phyloP scores from a whole-genome alignment of 2,888 invertebrate species.

The Isoperla grammatica region DNA sequence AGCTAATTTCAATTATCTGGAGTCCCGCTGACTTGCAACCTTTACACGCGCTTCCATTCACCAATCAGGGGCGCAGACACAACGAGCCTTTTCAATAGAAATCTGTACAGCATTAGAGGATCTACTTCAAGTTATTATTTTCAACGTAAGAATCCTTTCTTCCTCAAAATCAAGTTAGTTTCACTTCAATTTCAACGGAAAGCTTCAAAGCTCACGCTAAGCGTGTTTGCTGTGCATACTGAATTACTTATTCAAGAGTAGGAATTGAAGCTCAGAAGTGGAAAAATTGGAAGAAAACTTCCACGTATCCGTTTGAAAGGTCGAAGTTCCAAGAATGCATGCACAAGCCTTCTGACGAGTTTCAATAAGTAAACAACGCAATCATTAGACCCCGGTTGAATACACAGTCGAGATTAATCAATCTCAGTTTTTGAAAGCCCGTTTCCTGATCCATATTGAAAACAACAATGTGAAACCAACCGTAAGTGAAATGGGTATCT shows the following conservation, averaged over 20 bases:
- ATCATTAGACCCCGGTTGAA: not conserved
- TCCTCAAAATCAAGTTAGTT: too few relatives aligned
- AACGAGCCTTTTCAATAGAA: too few relatives aligned
- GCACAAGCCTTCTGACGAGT: not conserved
- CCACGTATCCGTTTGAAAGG: not conserved
- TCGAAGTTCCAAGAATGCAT: not conserved
- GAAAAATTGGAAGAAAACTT: not conserved
- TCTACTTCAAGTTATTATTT: too few relatives aligned
- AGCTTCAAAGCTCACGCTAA: too few relatives aligned
- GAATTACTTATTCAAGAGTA: slow-evolving; percentile 9
- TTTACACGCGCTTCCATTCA: too few relatives aligned
- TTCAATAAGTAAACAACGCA: not conserved
- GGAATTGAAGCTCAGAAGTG: slow-evolving; percentile 5
- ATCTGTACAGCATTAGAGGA: too few relatives aligned
- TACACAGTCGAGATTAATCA: not conserved
- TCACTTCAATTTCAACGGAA: too few relatives aligned
- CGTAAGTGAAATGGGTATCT: slow-evolving; percentile 27
- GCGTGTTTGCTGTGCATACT: not conserved
- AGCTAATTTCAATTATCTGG: too few relatives aligned
- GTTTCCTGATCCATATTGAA: not conserved
- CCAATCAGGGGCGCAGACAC: too few relatives aligned
- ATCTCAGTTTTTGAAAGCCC: not conserved
- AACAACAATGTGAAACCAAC: not conserved
- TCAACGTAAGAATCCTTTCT: too few relatives aligned
- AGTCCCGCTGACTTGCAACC: too few relatives aligned